Conservation (phyloP, 2,797 vertebrate genomes). For the Buphagus erythrorhynchus region DNA sequence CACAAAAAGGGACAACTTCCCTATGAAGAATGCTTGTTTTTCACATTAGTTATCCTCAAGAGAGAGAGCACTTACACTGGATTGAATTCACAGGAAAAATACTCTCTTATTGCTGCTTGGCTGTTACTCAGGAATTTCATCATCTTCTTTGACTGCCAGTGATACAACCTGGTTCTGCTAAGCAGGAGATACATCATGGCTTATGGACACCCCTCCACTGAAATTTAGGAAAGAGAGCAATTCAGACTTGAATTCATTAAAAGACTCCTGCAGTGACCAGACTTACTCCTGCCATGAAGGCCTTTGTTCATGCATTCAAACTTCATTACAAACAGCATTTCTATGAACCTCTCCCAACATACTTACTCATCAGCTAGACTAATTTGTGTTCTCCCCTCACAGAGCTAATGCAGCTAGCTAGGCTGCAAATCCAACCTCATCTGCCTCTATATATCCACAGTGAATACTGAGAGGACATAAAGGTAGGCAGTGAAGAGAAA, state of each 20-base stretch:
- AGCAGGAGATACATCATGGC: not conserved
- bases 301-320: not conserved
- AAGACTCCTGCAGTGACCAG: not conserved
- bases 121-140: not conserved
- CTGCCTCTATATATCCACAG: rapidly evolving
- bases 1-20: not conserved
- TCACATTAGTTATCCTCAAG: not conserved
- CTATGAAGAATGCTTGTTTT: not conserved
- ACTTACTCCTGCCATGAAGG: not conserved
- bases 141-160: not conserved
- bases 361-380: not conserved
- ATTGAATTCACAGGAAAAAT: not conserved
- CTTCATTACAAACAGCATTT: not conserved
- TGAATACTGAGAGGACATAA: not conserved
- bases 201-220: not conserved
- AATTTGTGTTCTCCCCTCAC: not conserved
- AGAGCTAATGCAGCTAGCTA: not conserved
- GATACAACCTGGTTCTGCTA: not conserved
- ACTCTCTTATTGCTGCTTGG: not conserved
- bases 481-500: not conserved
- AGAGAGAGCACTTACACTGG: not conserved
- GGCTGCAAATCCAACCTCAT: not conserved
- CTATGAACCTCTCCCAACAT: not conserved
- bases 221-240: not conserved
- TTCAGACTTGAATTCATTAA: not conserved